Conservation (phyloP, 2,888 invertebrate species). For the Heliconius charithonia region DNA sequence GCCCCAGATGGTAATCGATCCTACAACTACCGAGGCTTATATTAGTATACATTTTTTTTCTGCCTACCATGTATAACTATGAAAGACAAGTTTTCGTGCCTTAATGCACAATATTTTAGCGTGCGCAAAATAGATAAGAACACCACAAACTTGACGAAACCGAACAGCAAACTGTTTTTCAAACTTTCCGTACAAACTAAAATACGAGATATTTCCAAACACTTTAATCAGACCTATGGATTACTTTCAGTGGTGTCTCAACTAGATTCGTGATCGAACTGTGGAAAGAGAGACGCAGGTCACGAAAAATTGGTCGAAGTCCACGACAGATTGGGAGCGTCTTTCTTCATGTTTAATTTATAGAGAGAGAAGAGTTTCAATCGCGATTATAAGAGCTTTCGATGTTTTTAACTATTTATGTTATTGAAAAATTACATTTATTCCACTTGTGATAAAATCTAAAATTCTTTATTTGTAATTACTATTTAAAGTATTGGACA, state of each 20-base stretch:
- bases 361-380: constrained; percentile 12
- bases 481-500: not conserved
- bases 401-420: not conserved
- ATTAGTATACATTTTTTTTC: not conserved
- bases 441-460: not conserved
- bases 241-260: not conserved
- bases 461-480: not conserved
- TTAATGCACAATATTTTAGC: not conserved
- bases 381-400: constrained; percentile 3
- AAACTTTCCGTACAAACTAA: constrained; percentile 21
- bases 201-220: constrained; percentile 26
- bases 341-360: constrained; percentile 27
- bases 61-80: not conserved
- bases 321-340: constrained; percentile 23
- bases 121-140: not conserved
- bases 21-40: not conserved
- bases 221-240: constrained; percentile 17
- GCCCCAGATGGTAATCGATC: not conserved
- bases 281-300: not conserved
- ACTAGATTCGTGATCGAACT: not conserved
- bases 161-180: constrained; percentile 24
- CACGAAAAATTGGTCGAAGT: constrained; percentile 6
- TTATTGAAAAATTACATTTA: constrained; percentile 15
- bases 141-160: constrained; percentile 8
- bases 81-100: not conserved